These are phyloP conservation scores for Accipiter cooperii DNA, from an alignment of 2,113 vertebrate genomes.

Conservation along the genomic window DNA sequence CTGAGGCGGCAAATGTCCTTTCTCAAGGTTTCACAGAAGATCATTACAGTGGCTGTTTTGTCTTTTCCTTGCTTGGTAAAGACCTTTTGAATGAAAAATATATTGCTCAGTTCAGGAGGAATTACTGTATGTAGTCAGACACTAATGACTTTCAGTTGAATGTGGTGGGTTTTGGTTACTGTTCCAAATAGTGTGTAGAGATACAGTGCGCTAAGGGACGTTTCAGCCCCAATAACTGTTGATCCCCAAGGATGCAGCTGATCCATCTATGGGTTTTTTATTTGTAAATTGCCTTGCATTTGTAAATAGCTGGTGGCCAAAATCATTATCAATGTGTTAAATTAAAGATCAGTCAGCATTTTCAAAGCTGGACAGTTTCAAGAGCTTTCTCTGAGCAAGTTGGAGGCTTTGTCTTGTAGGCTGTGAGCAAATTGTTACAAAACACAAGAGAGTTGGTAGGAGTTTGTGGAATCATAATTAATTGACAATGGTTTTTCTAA, in stretches of 20 bases:
- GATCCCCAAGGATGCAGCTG: background rate
- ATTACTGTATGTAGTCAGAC: background rate
- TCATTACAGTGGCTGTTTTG: background rate
- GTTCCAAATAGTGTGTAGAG: background rate
- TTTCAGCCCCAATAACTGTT: background rate
- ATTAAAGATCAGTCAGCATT: slow-evolving; percentile 33
- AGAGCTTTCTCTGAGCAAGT: slow-evolving; percentile 31
- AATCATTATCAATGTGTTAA: slow-evolving; percentile 35
- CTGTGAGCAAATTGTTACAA: slow-evolving; percentile 43
- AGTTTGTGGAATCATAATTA: slow-evolving; percentile 45
- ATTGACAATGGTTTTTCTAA: slow-evolving; percentile 50
- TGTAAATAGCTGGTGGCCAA: slow-evolving; percentile 23
- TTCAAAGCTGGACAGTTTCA: slow-evolving; percentile 40
- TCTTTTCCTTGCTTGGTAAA: background rate
- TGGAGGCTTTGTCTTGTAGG: slow-evolving; percentile 22
- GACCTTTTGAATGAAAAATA: background rate
- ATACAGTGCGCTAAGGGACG: background rate
- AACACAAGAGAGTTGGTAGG: slow-evolving; percentile 30
- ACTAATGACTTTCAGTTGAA: background rate
- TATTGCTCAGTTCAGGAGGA: background rate
- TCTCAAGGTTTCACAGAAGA: background rate
- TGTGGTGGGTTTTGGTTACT: background rate
- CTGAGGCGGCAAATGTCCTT: background rate
- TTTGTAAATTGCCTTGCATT: slow-evolving; percentile 35
- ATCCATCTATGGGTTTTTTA: background rate